Conservation (phyloP, 2,888 invertebrate species). For the Lymantria monacha region DNA sequence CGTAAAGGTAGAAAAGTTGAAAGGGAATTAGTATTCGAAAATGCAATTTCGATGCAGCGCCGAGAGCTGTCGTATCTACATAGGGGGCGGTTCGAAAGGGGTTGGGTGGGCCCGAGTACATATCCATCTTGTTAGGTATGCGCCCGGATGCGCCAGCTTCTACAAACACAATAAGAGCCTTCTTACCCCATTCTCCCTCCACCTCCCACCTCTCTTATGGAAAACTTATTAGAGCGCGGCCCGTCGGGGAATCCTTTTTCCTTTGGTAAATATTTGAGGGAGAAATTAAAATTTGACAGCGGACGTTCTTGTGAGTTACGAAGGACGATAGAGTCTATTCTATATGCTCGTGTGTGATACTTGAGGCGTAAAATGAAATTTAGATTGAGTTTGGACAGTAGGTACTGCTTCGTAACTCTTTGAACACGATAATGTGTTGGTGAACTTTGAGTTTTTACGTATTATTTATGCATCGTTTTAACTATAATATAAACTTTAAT, state of each 20-base stretch:
- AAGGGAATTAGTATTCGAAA: conserved; percentile 76
- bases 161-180: conserved; percentile 82
- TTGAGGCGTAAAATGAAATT: conserved; percentile 81
- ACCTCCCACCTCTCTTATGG: conserved; percentile 67
- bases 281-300: conserved; percentile 83
- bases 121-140: conserved; percentile 82
- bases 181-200: conserved; percentile 56
- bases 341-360: conserved; percentile 76
- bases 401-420: conserved; percentile 31
- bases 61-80: conserved; percentile 52
- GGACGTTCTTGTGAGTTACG: conserved; percentile 66
- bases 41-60: conserved; percentile 79
- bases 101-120: conserved; percentile 63
- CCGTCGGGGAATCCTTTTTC: conserved; percentile 82
- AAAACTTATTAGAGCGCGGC: conserved; percentile 81
- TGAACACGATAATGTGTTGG: conserved; percentile 37
- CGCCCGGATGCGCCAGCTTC: conserved; percentile 81
- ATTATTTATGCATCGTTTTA: conserved; percentile 31
- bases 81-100: conserved; percentile 67
- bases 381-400: conserved; percentile 77
- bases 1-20: conserved; percentile 46
- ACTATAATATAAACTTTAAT: conserved; percentile 22
- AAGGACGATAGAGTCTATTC: conserved; percentile 67
- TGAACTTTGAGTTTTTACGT: conserved; percentile 30
- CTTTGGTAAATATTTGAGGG: conserved; percentile 82